These are phyloP conservation scores for Tympanoctomys barrerae DNA, from an alignment of 2,797 vertebrate species.

Conservation along the genomic window DNA sequence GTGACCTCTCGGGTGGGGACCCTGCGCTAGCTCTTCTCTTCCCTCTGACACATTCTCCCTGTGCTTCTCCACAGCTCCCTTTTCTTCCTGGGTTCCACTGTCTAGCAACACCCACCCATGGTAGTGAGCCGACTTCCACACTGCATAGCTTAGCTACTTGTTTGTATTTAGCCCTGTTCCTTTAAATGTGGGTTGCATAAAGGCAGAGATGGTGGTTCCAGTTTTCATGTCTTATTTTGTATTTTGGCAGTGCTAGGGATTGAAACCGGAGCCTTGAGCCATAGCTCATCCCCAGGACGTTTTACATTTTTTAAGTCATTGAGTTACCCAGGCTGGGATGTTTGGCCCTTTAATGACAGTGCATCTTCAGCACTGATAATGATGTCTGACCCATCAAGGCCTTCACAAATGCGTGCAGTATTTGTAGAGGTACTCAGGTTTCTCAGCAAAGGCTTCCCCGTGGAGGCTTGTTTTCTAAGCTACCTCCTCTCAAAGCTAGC, in stretches of 20 bases:
- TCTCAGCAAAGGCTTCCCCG: neutral
- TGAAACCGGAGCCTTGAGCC: neutral
- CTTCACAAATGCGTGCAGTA: neutral
- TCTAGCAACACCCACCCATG: neutral
- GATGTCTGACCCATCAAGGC: fast-evolving
- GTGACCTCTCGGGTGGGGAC: neutral
- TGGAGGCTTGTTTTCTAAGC: neutral
- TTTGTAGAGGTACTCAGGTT: neutral
- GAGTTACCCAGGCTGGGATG: neutral
- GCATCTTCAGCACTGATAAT: fast-evolving
- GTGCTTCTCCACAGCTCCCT: too few species aligned
- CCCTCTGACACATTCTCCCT: too few species aligned
- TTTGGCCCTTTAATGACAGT: neutral
- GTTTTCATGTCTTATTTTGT: neutral
- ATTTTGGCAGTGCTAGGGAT: neutral
- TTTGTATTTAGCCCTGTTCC: neutral
- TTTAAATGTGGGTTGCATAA: too few species aligned
- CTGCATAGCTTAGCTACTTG: neutral
- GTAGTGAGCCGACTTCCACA: neutral
- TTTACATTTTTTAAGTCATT: neutral
- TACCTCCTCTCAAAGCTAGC: neutral
- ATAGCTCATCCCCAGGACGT: neutral
- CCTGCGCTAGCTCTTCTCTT: neutral
- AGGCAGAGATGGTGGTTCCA: neutral
- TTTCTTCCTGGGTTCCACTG: too few species aligned